Conservation (phyloP, 2,888 invertebrate species). For the Arrhopalites spinosus region DNA sequence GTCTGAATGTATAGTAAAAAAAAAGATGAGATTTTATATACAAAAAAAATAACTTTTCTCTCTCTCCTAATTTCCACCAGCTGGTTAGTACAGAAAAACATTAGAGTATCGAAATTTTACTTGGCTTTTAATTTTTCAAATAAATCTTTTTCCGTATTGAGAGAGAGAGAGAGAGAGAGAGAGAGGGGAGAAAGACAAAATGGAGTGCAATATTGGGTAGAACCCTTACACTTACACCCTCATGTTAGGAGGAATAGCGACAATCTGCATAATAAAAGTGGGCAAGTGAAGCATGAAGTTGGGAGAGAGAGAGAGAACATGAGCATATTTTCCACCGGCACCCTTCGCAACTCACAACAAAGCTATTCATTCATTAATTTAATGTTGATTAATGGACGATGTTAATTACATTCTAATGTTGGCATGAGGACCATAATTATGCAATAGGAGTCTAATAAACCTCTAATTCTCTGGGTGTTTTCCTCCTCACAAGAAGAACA, state of each 20-base stretch:
- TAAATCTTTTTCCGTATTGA: conserved; percentile 10
- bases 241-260: not conserved
- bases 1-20: too few species aligned
- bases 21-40: too few species aligned
- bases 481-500: not conserved
- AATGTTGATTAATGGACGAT: conserved; percentile 54
- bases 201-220: not conserved
- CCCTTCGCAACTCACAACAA: conserved; percentile 28
- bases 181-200: not conserved
- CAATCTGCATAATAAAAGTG: conserved; percentile 19
- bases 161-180: not conserved
- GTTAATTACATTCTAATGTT: conserved; percentile 56
- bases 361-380: conserved; percentile 44
- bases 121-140: conserved; percentile 14
- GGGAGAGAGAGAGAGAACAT: conserved; percentile 1
- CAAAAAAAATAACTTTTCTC: too few species aligned
- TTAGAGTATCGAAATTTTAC: conserved; percentile 4
- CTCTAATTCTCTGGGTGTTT: conserved; percentile 29
- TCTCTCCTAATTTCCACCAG: too few species aligned
- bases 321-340: conserved; percentile 12
- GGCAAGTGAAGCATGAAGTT: conserved; percentile 34
- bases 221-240: not conserved
- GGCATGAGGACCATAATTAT: conserved; percentile 54
- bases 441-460: conserved; percentile 51
- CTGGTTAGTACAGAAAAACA: not conserved